phyloP scores from a whole-genome alignment of 2,888 invertebrate species.

The Lymantria monacha region DNA sequence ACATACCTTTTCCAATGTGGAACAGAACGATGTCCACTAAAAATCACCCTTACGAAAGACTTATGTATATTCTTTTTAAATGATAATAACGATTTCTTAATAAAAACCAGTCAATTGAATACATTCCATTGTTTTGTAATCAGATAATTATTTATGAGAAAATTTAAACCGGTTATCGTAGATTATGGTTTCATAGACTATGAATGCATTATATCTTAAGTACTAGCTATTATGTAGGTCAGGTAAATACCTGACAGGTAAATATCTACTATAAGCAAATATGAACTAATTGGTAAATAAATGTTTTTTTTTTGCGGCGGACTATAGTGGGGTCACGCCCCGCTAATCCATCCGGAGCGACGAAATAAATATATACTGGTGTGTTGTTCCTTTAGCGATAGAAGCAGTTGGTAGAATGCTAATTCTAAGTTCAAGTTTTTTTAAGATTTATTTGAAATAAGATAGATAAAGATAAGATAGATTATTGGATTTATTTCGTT shows the following conservation, averaged over 20 bases:
- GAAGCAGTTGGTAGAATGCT: too few species aligned
- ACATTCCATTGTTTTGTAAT: neutral
- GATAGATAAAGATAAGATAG: too few species aligned
- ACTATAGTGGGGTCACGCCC: too few species aligned
- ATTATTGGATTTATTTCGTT: too few species aligned
- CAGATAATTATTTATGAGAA: constrained; percentile 3
- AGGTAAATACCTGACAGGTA: neutral
- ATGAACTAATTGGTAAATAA: neutral
- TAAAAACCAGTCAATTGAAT: neutral
- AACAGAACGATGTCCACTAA: too few species aligned
- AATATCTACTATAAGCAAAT: neutral
- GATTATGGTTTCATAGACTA: constrained; percentile 3
- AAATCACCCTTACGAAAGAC: too few species aligned
- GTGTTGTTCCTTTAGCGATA: too few species aligned
- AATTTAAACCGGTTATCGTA: constrained; percentile 21
- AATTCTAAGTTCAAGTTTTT: too few species aligned
- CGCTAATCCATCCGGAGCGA: too few species aligned
- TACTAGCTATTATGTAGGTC: neutral
- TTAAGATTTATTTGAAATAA: too few species aligned
- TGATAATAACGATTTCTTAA: neutral
- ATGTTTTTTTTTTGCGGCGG: neutral
- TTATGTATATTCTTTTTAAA: neutral
- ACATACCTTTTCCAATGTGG: too few species aligned
- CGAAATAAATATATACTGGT: too few species aligned
- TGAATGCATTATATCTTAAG: neutral